Base-by-base conservation (phyloP, 2,113 vertebrate species). In the Larimichthys polyactis region DNA sequence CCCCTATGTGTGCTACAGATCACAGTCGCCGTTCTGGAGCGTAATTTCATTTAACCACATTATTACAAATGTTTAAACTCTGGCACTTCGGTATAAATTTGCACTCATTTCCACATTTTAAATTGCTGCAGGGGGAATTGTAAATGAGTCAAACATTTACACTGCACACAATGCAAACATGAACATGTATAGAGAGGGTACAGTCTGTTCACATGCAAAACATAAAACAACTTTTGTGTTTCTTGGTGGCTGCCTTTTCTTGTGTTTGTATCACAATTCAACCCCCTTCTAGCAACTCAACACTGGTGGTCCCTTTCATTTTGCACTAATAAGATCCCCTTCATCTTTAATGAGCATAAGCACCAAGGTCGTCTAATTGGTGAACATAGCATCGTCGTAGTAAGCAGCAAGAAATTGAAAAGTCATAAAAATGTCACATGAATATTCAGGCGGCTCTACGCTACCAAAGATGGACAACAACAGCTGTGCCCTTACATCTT, bases 401-500 rank as follows among this genome's bases (percentile, higher is more conserved):
- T 79, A 67, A 70, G 79, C 63, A 43, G 20, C 27, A 72, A 66
- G 71, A 87, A 85, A 87, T 63, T 55, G 29, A 88, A 91, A 91
- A 90, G 79, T 90, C 40, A 87, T 79, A 71, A 90, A 90, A 92
- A 91, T 89, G 81, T 88, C 90, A 84, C 79, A 91, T 93, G 88
- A 89, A 93, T 94, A 92, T 94, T 93, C 81, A 92, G 71, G 49
- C 3, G 2, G 43, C 59, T 85, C 52, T 49, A 15, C 29, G 15
- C 71, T 48, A 81, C 71, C 77, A 68, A 64, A 76, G 90, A 91
- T 49, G 75, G 92, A 91, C 92, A 92, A 71, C 90, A 92, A 69
- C 91, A 92, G 83, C 89, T 92, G 91, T 75, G 87, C 64, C 84
- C 82, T 89, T 75, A 90, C 90, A 87, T 92, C 91, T 91, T 87